These are phyloP conservation scores for Epiblema foenella DNA, from an alignment of 2,888 invertebrate genomes.

Conservation along the genomic window DNA sequence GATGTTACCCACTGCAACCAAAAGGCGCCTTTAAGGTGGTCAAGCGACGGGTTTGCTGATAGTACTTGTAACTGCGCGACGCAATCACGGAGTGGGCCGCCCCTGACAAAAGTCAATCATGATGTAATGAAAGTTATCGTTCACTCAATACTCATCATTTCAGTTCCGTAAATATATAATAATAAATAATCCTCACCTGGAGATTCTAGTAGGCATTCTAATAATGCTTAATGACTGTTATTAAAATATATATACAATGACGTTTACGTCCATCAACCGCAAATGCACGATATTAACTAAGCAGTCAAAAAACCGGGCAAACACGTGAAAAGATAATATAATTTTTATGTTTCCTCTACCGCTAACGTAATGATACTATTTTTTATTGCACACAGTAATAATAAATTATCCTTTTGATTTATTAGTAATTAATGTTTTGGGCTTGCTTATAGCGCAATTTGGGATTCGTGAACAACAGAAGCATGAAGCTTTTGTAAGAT, in stretches of 20 bases:
- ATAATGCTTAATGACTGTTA: slow-evolving; percentile 16
- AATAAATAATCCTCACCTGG: not conserved
- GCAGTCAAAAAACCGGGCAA: slow-evolving; percentile 64
- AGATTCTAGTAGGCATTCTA: slow-evolving; percentile 7
- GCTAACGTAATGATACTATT: slow-evolving; percentile 65
- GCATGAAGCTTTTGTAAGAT: slow-evolving; percentile 20
- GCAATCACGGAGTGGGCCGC: too few species aligned
- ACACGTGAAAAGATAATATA: slow-evolving; percentile 79
- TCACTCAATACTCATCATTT: too few species aligned
- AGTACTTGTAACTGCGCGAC: too few species aligned
- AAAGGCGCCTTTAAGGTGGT: too few species aligned
- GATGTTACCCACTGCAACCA: too few species aligned
- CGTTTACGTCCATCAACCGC: slow-evolving; percentile 49
- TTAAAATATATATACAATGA: slow-evolving; percentile 26
- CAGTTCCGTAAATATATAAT: too few species aligned
- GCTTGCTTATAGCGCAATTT: slow-evolving; percentile 31
- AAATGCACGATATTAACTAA: slow-evolving; percentile 63
- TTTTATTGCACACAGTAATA: slow-evolving; percentile 69
- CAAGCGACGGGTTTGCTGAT: too few species aligned
- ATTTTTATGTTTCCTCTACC: slow-evolving; percentile 77
- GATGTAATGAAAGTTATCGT: too few species aligned
- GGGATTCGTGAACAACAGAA: slow-evolving; percentile 19
- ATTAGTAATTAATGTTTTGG: slow-evolving; percentile 53
- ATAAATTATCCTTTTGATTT: slow-evolving; percentile 79
- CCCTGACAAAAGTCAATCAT: too few species aligned